Conservation (phyloP, 2,888 invertebrate genomes). For the Griposia aprilina region DNA sequence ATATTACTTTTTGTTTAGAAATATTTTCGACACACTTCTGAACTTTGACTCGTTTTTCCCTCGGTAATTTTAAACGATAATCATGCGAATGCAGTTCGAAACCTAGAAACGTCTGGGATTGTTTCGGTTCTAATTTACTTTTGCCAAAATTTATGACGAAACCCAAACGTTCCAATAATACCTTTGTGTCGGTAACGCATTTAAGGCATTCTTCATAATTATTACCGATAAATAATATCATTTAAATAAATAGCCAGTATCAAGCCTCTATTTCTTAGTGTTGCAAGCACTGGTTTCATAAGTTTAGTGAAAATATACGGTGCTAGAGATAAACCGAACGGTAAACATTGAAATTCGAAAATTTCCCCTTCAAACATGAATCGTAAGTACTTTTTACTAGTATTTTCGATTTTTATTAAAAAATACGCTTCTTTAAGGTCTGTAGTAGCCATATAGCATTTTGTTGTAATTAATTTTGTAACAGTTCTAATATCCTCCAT, state of each 20-base stretch:
- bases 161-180: neutral
- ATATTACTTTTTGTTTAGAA: too few species aligned
- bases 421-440: constrained; percentile 24
- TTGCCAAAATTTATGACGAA: neutral
- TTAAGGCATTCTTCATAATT: constrained; percentile 5
- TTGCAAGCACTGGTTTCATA: constrained; percentile 7
- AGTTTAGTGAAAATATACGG: constrained; percentile 8
- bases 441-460: constrained; percentile 42
- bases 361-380: constrained; percentile 15
- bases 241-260: constrained; percentile 7
- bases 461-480: constrained; percentile 39
- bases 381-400: constrained; percentile 6
- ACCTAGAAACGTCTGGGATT: constrained; percentile 10
- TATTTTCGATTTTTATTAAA: constrained; percentile 22
- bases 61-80: constrained; percentile 6
- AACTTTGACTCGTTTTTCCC: neutral
- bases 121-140: constrained; percentile 1
- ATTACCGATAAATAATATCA: constrained; percentile 9
- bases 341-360: constrained; percentile 19
- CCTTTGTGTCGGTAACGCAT: neutral
- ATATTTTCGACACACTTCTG: too few species aligned
- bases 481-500: constrained; percentile 53
- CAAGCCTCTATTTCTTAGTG: neutral
- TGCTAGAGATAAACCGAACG: constrained; percentile 5
- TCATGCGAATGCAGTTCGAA: constrained; percentile 22